A percentile compares a stretch with the other conserved stretches of the same genome.
Evolutionary conservation across 2,797 vertebrate species (phyloP).

Genomic region (Lagodon rhomboides): DNA sequence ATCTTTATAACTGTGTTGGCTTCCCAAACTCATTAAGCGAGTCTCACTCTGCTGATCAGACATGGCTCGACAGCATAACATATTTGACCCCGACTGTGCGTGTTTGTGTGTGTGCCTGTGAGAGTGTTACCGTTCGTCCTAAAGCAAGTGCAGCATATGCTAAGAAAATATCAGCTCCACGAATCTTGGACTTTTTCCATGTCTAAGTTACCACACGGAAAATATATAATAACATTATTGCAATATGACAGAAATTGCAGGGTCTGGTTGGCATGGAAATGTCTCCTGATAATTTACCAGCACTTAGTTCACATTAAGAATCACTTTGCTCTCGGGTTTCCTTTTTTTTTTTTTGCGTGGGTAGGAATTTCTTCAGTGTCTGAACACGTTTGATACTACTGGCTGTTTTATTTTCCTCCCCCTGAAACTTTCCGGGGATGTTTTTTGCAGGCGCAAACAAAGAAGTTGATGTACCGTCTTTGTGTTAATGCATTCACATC

Average conservation of each 20-base stretch:
- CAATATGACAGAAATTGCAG: conserved; percentile 41
- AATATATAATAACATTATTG: conserved; percentile 32
- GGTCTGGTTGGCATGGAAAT: conserved; percentile 38
- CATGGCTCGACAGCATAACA: conserved; percentile 46
- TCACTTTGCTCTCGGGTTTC: conserved; percentile 45
- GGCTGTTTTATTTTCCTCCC: neutral
- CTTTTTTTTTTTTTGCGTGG: neutral
- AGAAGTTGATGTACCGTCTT: conserved; percentile 55
- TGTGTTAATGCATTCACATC: conserved; percentile 64
- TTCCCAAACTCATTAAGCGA: conserved; percentile 74
- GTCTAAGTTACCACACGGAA: conserved; percentile 4
- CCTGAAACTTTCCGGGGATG: conserved; percentile 23
- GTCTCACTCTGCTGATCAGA: conserved; percentile 75
- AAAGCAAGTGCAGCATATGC: conserved; percentile 21
- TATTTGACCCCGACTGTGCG: conserved; percentile 56
- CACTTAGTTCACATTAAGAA: conserved; percentile 55
- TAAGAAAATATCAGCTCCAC: conserved; percentile 31
- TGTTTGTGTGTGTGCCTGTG: conserved; percentile 6
- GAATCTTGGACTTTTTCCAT: conserved; percentile 8
- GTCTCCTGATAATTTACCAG: conserved; percentile 57
- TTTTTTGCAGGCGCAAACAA: conserved; percentile 46
- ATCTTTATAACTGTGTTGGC: conserved; percentile 60
- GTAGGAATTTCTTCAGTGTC: neutral
- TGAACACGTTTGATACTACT: neutral
- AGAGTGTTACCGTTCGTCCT: conserved; percentile 21